Conservation (phyloP, 2,113 vertebrate genomes). For the Neolamprologus kungweensis region DNA sequence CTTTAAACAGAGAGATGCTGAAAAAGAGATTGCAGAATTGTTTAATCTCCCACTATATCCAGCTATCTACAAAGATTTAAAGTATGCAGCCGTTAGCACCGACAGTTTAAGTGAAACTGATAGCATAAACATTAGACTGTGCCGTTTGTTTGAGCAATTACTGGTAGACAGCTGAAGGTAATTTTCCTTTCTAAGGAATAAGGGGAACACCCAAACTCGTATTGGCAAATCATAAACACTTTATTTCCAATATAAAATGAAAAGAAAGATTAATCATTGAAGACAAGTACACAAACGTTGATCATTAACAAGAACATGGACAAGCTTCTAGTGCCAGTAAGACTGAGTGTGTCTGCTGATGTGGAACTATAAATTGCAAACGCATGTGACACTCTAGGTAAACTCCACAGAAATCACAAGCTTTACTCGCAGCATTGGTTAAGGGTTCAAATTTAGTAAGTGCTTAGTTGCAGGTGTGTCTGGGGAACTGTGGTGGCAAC, state of each 20-base stretch:
- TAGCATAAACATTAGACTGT: background rate
- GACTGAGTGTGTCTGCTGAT: background rate
- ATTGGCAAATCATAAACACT: background rate
- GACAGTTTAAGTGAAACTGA: background rate
- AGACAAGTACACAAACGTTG: background rate
- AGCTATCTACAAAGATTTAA: background rate
- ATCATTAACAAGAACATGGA: background rate
- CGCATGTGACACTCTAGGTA: background rate
- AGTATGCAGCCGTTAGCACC: background rate
- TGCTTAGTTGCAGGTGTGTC: conserved; percentile 15
- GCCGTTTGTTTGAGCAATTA: background rate
- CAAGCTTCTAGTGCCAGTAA: background rate
- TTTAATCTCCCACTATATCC: background rate
- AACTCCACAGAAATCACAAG: background rate
- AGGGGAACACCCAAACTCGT: background rate
- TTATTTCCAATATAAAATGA: background rate
- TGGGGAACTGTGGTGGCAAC: conserved; percentile 28
- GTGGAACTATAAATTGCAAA: background rate
- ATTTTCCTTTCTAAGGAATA: background rate
- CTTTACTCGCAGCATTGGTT: background rate
- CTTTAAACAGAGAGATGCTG: background rate
- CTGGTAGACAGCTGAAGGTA: background rate
- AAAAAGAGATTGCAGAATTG: background rate
- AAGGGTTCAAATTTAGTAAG: background rate
- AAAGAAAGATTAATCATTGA: background rate